Base-by-base conservation (phyloP, 1,140 invertebrate genomes). In the Atta cephalotes region DNA sequence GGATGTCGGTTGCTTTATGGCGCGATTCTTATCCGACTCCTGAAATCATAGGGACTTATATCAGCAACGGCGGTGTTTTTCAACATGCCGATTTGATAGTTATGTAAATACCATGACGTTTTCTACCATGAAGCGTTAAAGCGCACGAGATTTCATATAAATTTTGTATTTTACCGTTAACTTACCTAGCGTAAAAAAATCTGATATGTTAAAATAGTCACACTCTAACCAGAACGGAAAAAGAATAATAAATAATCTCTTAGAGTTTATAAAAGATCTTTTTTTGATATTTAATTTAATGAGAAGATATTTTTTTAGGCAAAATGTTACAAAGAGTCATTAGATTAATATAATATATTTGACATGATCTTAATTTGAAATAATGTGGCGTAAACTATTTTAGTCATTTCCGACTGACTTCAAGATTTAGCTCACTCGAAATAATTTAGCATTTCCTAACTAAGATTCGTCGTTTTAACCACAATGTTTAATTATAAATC, bases 111-210 rank as follows among this genome's bases (percentile, higher is more conserved):
- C 25, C 25, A 4, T 21, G 68, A 39, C 35, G 53, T 60, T 74
- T 62, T 9, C 68, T 72, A 66, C n/a, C 35, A 0, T 18, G 68
- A 49, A 49, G 53, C 39, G 68, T 82, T 72, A 72, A 80, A 82
- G 68, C 35, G 68, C 6, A 12, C 25, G 68, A 62, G n/a, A 74
- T 62, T 60, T 21, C 18, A 14, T 72, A 72, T 25, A 72, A 72
- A 49, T 74, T 49, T 25, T 16, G 39, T 10, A 31, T 31, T 82
- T 60, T 74, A 74, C 21, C 25, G 53, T 74, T 74, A 62, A 53
- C n/a, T 60, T 45, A 71, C 35, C 53, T 49, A 53, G 25, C 80
- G 35, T 82, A 7, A 74, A 74, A 74, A 82, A 58, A 81, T 82
- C 35, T 49, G 53, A 72, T 74, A 62, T 45, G 51, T 28, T 16